Evolutionary conservation across 1,140 invertebrate species (phyloP).

Genomic region (Lasioglossum albipes): DNA sequence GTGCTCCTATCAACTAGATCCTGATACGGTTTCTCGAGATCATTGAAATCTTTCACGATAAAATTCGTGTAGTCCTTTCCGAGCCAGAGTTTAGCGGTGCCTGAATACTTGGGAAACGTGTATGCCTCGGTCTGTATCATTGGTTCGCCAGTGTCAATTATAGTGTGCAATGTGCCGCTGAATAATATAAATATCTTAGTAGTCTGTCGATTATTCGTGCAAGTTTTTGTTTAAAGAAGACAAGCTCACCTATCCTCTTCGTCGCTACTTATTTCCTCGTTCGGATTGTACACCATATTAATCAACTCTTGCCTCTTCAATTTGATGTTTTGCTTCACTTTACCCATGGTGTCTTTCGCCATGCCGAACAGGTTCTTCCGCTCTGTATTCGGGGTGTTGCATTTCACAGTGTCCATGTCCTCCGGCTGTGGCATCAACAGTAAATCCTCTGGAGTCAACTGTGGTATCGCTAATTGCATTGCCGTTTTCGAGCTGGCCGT

Average conservation of each 20-base stretch:
- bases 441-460: conserved; percentile 80
- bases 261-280: conserved; percentile 77
- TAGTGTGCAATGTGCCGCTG: conserved; percentile 47
- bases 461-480: conserved; percentile 74
- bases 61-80: conserved; percentile 99
- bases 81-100: conserved; percentile 94
- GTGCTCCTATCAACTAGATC: conserved; percentile 93
- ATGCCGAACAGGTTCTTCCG: conserved; percentile 84
- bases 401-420: conserved; percentile 81
- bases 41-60: conserved; percentile 97
- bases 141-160: conserved; percentile 53
- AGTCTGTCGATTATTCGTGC: neutral
- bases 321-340: conserved; percentile 83
- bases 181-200: conserved; percentile 26
- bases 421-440: conserved; percentile 78
- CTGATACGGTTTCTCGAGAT: conserved; percentile 92
- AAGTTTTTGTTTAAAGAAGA: neutral
- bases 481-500: conserved; percentile 52
- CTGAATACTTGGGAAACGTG: conserved; percentile 74
- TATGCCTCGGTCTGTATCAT: conserved; percentile 55
- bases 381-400: conserved; percentile 85
- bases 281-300: conserved; percentile 83
- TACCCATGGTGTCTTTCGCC: conserved; percentile 75
- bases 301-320: conserved; percentile 84
- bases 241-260: conserved; percentile 80